phyloP scores from a whole-genome alignment of 2,113 vertebrate genomes.

The Rhineura floridana region DNA sequence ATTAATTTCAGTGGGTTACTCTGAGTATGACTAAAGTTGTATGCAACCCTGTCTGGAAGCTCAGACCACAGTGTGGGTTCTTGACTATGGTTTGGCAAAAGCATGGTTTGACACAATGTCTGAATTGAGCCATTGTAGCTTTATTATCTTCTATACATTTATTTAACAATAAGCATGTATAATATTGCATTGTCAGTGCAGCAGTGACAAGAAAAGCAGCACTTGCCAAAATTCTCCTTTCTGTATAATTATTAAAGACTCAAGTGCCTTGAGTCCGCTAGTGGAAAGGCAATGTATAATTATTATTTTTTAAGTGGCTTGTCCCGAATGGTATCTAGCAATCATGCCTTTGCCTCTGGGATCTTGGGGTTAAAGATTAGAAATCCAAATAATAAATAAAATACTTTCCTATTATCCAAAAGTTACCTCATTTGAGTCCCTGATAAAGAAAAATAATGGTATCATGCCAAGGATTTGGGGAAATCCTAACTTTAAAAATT shows the following conservation, averaged over 20 bases:
- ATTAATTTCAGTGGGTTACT: too few relatives aligned
- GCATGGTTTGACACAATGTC: neutral
- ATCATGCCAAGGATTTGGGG: neutral
- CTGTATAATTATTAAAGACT: neutral
- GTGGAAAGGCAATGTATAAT: neutral
- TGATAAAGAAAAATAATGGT: neutral
- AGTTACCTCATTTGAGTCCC: neutral
- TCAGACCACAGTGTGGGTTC: neutral
- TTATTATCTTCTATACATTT: neutral
- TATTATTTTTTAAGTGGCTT: too few relatives aligned
- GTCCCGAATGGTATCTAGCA: too few relatives aligned
- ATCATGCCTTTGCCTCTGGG: too few relatives aligned
- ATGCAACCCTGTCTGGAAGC: neutral
- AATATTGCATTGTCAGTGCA: too few relatives aligned
- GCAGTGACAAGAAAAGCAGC: neutral
- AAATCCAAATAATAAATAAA: neutral
- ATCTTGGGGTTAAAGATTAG: too few relatives aligned
- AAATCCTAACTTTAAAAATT: neutral
- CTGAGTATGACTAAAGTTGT: too few relatives aligned
- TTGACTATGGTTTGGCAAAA: neutral
- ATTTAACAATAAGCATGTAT: too few relatives aligned
- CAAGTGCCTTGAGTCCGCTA: neutral
- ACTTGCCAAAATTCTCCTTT: too few relatives aligned
- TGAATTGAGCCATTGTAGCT: neutral
- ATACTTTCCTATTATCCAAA: neutral